Conservation (phyloP, 2,888 invertebrate species). For the Barypeithes pellucidus region DNA sequence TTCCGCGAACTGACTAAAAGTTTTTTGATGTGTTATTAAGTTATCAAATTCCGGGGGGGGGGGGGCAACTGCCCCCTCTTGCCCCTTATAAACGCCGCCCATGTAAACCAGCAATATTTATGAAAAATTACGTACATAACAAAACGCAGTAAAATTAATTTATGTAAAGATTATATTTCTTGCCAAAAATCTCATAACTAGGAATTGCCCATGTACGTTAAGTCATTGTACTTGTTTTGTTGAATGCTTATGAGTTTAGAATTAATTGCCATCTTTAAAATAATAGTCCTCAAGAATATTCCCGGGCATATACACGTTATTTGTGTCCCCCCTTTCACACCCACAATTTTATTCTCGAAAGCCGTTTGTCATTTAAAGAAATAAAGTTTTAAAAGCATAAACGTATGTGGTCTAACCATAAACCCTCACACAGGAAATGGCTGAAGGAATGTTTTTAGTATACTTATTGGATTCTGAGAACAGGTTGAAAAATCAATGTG, state of each 20-base stretch:
- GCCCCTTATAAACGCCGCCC: no score
- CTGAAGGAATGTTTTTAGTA: conserved; percentile 52
- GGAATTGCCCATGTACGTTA: no score
- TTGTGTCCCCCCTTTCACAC: conserved; percentile 39
- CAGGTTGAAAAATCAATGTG: conserved; percentile 54
- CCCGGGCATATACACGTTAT: conserved; percentile 3
- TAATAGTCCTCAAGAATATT: conserved; percentile 5
- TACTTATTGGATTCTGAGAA: conserved; percentile 53
- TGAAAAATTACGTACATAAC: no score
- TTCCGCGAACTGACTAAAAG: no score
- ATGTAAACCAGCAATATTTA: no score
- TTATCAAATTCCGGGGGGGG: no score
- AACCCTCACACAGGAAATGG: conserved; percentile 52
- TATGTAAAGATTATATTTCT: no score
- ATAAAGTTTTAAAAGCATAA: conserved; percentile 46
- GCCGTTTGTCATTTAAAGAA: conserved; percentile 42
- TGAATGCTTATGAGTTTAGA: conserved; percentile 4
- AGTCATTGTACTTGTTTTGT: conserved; percentile 33
- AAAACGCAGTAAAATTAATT: no score
- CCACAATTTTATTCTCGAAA: conserved; percentile 40
- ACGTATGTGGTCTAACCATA: conserved; percentile 54
- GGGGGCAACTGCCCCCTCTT: no score
- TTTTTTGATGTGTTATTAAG: no score
- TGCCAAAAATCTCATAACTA: no score
- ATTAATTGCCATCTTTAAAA: conserved; percentile 16